Conservation (phyloP, 1,140 invertebrate genomes). For the Drosophila kanapiae region DNA sequence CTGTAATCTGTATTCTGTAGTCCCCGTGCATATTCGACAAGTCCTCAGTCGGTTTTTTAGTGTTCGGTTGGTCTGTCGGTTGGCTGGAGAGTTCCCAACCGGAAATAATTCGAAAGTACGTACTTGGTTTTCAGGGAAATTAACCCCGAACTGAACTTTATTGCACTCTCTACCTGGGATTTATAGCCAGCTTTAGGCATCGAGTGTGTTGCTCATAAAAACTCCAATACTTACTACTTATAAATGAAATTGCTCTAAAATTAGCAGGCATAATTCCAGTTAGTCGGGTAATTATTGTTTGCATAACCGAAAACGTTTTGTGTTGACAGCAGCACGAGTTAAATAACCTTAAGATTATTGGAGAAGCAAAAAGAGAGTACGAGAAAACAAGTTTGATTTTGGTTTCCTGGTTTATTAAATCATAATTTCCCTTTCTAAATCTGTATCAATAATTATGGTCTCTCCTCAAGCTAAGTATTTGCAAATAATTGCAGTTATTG, state of each 20-base stretch:
- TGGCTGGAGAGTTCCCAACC: conserved; percentile 27
- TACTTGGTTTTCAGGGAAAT: conserved; percentile 12
- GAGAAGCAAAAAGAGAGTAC: conserved; percentile 2
- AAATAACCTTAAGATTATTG: conserved; percentile 23
- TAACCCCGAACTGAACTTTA: conserved; percentile 14
- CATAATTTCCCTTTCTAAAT: background rate
- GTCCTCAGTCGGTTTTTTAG: conserved; percentile 62
- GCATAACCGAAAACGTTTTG: conserved; percentile 30
- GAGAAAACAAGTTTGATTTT: conserved; percentile 4
- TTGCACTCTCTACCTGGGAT: conserved; percentile 9
- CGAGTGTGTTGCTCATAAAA: conserved; percentile 6
- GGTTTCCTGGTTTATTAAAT: conserved; percentile 11
- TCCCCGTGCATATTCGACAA: conserved; percentile 9
- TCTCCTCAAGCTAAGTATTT: background rate
- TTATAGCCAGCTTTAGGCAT: conserved; percentile 11
- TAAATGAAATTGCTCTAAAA: conserved; percentile 23
- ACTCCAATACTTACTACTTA: background rate
- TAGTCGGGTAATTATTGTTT: conserved; percentile 30
- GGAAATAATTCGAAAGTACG: conserved; percentile 49
- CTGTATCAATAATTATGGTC: too few relatives aligned
- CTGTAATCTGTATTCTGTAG: conserved; percentile 23
- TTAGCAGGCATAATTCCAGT: conserved; percentile 39
- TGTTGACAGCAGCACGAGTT: conserved; percentile 14
- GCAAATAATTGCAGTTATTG: background rate
- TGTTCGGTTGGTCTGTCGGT: conserved; percentile 22